Base-by-base conservation (phyloP, 2,797 vertebrate species). In the Falco cherrug region DNA sequence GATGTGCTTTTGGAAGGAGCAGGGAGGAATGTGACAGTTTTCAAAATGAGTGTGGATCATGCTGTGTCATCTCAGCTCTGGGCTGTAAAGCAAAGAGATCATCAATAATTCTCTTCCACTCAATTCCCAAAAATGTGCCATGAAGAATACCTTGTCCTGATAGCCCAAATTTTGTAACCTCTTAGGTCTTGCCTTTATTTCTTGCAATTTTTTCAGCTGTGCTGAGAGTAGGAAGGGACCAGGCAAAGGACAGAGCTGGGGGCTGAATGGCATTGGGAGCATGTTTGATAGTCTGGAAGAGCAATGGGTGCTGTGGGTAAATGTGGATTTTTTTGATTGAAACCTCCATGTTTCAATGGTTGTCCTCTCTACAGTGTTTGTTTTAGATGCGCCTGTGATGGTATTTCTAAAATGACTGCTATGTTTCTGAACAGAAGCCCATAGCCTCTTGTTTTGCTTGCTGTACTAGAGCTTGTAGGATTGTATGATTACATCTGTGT, bases 231-330 rank as follows among this genome's bases (percentile, higher is more conserved):
- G 69, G 65, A 85, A 69, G 17, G 33, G 26, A 28, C 33, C 22
- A 21, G 71, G 47, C 54, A 39, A 20, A 45, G 41, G 54, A 41
- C 37, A 61, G 67, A 89, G 14, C 25, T 60, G 75, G 43, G 24
- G 11, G 3, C 39, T 94, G 65, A 1, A 28, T 70, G 80, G 16
- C 26, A 3, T 5, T 84, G 35, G 26, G 35, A 22, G 8, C 1
- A 0, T 3, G 16, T 63, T 45, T 65, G 54, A 8, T 59, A 39
- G 48, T 21, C 22, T 89, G 41, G 39, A 76, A 56, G n/a, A 70
- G 51, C 41, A 77, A 1, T 0, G 11, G 54, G 10, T 0, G 0
- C 74, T 56, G 4, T n/a, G 59, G 33, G 31, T 37, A 75, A 56
- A 35, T 59, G 48, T 33, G 59, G 6, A 13, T 37, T 59, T 73